Percentiles rank a stretch among this genome's conserved stretches.
Evolutionary conservation across 2,113 vertebrate genomes (phyloP).

Genomic region (Mustela lutreola): DNA sequence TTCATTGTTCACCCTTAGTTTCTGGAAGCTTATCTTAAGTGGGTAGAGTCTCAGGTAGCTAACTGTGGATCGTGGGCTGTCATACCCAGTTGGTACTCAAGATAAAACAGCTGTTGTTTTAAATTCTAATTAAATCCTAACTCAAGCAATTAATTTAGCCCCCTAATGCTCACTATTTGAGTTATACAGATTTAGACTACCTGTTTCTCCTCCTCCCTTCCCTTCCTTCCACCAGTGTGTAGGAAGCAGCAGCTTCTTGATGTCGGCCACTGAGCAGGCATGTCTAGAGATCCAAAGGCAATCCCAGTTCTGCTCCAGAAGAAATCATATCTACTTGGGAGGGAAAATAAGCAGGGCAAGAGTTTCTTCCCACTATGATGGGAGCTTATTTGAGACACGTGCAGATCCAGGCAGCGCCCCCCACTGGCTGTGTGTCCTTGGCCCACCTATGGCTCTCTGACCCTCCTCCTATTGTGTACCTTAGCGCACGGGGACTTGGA

Average conservation of each 20-base stretch:
- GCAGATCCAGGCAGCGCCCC: background rate
- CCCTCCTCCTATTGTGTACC: background rate
- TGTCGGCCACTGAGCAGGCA: background rate
- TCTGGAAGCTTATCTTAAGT: constrained; percentile 21
- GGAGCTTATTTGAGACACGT: accelerated
- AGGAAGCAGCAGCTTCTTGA: background rate
- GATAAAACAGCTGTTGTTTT: constrained; percentile 59
- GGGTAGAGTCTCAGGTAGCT: background rate
- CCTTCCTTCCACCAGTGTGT: background rate
- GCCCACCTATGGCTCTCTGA: background rate
- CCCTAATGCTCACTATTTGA: background rate
- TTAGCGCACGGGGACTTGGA: background rate
- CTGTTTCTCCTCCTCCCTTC: background rate
- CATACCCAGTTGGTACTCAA: constrained; percentile 60
- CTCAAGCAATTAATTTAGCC: constrained; percentile 54
- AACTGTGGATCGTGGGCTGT: background rate
- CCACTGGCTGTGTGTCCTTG: accelerated
- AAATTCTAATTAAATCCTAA: constrained; percentile 76
- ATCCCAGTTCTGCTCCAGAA: background rate
- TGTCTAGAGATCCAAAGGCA: background rate
- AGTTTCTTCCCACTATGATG: accelerated
- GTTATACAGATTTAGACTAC: background rate
- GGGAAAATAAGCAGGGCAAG: background rate
- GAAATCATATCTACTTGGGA: background rate
- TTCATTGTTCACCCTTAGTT: background rate